phyloP scores from a whole-genome alignment of 2,113 vertebrate genomes.

The Rutilus rutilus region DNA sequence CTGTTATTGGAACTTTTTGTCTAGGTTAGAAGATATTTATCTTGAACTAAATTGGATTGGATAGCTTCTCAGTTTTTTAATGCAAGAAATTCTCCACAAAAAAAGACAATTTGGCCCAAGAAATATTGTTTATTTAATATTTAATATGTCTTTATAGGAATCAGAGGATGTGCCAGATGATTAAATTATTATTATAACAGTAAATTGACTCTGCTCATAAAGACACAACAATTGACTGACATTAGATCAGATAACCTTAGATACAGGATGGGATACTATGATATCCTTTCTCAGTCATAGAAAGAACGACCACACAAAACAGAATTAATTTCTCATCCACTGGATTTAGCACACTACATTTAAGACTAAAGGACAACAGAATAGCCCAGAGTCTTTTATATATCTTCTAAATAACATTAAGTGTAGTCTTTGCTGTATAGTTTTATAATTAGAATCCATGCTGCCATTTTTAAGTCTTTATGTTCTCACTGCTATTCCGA shows the following conservation, averaged over 20 bases:
- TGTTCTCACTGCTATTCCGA: neutral
- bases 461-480: neutral
- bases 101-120: neutral
- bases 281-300: neutral
- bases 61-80: neutral
- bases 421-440: neutral
- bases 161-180: neutral
- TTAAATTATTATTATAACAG: neutral
- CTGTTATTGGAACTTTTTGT: neutral
- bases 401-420: constrained; percentile 7
- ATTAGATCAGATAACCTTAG: constrained; percentile 9
- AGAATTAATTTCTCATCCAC: neutral
- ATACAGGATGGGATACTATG: neutral
- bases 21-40: neutral
- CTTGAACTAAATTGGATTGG: neutral
- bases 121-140: neutral
- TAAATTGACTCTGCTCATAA: neutral
- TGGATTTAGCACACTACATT: neutral
- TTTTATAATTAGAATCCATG: neutral
- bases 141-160: neutral
- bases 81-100: neutral
- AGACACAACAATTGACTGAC: constrained; percentile 41
- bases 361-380: neutral
- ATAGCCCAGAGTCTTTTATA: neutral
- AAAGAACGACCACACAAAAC: neutral